Base-by-base conservation (phyloP, 2,113 vertebrate genomes). In the Anser cygnoides region DNA sequence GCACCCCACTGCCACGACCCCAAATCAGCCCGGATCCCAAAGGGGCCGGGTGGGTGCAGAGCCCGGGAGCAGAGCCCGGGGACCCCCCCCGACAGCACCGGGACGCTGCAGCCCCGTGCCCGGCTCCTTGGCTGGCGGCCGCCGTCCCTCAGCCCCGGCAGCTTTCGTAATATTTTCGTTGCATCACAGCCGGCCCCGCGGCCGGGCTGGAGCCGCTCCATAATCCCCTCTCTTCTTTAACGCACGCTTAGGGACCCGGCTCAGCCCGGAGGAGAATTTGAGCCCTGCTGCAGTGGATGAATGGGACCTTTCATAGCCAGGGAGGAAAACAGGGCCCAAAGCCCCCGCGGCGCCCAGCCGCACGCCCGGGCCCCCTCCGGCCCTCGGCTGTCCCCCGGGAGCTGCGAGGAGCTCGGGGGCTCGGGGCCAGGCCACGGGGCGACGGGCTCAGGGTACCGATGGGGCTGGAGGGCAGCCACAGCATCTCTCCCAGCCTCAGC, bases 261-360 rank as follows among this genome's bases (percentile, higher is more conserved):
- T 89, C 62, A 73, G 94, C 90, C 91, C 95, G 84, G 91, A 90
- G 0, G 63, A 90, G 92, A 97, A 95, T 92, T 85, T 87, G 90
- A 96, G 94, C 90, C 75, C 66, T n/a, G 75, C 91, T 58, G 57
- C 82, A 78, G 29, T 1, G 0, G 17, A 89, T 95, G 88, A 96
- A 96, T 93, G 67, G 74, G 70, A 89, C 84, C 92, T 96, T 97
- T 97, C 95, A 91, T 92, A 78, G 7, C 20, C 21, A 1, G 37
- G 58, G 22, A 93, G 80, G 50, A 94, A 96, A 93, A 83, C 83
- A 91, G 89, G 46, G 43, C 22, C 75, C 17, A 2, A 70, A 87
- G 58, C 62, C 71, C 82, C 35, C 14, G 74, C 16, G 2, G 1
- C 4, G 84, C 76, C 35, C 79, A 50, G 61, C 66, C 3, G 31